Evolutionary conservation across 2,113 vertebrate species (phyloP), one percentile per base, ranked within the genome.

Genomic region (Pan paniscus): DNA sequence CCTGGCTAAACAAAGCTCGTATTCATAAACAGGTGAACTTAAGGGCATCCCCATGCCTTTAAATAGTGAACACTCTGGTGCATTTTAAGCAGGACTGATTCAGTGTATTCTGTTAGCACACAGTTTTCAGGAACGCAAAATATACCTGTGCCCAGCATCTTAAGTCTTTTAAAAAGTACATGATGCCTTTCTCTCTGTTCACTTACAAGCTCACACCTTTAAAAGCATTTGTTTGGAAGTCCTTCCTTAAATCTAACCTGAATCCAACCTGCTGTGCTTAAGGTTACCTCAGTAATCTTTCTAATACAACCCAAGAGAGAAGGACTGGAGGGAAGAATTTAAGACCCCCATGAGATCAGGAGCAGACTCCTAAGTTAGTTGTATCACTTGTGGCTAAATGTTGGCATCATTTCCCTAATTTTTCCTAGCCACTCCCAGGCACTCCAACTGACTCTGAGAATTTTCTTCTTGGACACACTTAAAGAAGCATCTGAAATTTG

Each of bases 11-110:
- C 57, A 94, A 93, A 92, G 79, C 57, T 87, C 78, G 48, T 86
- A 72, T 95, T 98, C 96, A 93, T 87, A 93, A 89, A 96, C 82
- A 94, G 89, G 48, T 72, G 79, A 82, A 67, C 76, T 59, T 96
- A 50, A 96, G 89, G 82, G 73, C 79, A 76, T 67, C 23, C 48
- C 27, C 1, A 0, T 32, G 30, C 43, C 52, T 91, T 88, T 90
- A 88, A 92, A 81, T 16, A 79, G 7, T 11, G 59, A 81, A 50
- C 13, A 46, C 67, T 81, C 23, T 1, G 1, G 25, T 70, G 87
- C 76, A 94, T 95, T 89, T 95, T 93, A 90, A 95, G 48, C 23
- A 6, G 76, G 80, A 61, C n/a, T 38, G 38, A 70, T 46, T 81
- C 76, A 40, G 32, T 81, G 76, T 12, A 22, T 92, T 94, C 87